Conservation (phyloP, 2,888 invertebrate species). For the Halocaridina rubra region DNA sequence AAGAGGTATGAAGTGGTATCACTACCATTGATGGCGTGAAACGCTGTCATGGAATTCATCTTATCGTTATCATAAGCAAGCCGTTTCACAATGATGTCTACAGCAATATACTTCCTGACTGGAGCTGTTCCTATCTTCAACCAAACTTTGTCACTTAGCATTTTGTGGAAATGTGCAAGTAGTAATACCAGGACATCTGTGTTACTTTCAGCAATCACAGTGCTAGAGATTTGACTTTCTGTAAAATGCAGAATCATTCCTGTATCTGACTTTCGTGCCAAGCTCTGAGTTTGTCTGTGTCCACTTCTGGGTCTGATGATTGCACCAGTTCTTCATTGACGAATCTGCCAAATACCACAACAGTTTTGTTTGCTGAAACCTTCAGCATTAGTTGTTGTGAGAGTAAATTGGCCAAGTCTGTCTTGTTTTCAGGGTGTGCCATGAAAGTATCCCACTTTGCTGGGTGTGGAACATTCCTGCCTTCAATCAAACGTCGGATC, state of each 20-base stretch:
- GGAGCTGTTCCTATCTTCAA: constrained; percentile 9
- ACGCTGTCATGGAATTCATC: not conserved
- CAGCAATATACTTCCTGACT: constrained; percentile 2
- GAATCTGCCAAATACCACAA: not conserved
- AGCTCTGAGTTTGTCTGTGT: not conserved
- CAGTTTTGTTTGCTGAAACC: not conserved
- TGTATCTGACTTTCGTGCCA: not conserved
- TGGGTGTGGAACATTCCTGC: not conserved
- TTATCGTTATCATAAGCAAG: not conserved
- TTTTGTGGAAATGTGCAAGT: constrained; percentile 7
- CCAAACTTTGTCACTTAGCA: constrained; percentile 5
- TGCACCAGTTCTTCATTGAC: not conserved
- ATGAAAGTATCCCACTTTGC: not conserved
- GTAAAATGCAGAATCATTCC: not conserved
- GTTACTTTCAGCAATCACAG: constrained; percentile 1
- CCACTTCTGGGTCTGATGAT: not conserved
- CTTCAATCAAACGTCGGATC: not conserved
- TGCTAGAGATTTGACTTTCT: not conserved
- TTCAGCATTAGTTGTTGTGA: not conserved
- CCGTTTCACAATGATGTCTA: not conserved
- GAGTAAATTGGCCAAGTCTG: not conserved
- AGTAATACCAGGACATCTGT: constrained; percentile 16
- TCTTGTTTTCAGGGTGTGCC: not conserved
- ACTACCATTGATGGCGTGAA: constrained; percentile 11
- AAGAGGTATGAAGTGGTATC: not conserved